phyloP scores from a whole-genome alignment of 2,888 invertebrate genomes.

The Lagria hirta region DNA sequence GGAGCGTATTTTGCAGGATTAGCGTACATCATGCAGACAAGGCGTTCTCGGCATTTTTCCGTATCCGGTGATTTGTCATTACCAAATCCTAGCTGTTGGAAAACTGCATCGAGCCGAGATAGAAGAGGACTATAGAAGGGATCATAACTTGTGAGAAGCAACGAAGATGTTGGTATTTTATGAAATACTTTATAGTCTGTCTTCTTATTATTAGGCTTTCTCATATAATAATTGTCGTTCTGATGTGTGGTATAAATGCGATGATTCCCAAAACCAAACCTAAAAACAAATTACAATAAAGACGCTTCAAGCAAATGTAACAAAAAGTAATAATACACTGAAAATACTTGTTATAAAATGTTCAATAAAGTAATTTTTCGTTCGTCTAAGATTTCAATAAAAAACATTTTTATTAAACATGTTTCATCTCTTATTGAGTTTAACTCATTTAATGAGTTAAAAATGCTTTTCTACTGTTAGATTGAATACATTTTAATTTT shows the following conservation, averaged over 20 bases:
- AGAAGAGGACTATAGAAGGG: conserved; percentile 87
- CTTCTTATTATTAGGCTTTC: conserved; percentile 57
- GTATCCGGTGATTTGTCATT: conserved; percentile 57
- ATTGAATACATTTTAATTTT: no score
- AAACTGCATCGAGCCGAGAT: conserved; percentile 81
- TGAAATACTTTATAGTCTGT: conserved; percentile 83
- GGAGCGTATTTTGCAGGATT: conserved; percentile 88
- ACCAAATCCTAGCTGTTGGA: conserved; percentile 69
- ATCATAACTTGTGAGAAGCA: conserved; percentile 82
- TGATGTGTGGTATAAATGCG: conserved; percentile 65
- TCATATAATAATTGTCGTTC: conserved; percentile 62
- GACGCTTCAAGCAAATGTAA: no score
- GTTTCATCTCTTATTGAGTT: no score
- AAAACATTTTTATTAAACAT: no score
- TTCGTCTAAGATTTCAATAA: no score
- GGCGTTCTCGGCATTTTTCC: conserved; percentile 76
- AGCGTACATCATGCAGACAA: conserved; percentile 85
- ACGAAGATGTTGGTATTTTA: conserved; percentile 79
- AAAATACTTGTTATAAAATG: no score
- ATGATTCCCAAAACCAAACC: conserved; percentile 63
- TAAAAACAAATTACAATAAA: no score
- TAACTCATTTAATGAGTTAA: no score
- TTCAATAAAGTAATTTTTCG: no score
- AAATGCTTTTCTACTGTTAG: no score
- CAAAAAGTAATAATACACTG: conserved; percentile 5